Base-by-base conservation (phyloP, 1,140 invertebrate genomes). In the Drosophila fuyamai region DNA sequence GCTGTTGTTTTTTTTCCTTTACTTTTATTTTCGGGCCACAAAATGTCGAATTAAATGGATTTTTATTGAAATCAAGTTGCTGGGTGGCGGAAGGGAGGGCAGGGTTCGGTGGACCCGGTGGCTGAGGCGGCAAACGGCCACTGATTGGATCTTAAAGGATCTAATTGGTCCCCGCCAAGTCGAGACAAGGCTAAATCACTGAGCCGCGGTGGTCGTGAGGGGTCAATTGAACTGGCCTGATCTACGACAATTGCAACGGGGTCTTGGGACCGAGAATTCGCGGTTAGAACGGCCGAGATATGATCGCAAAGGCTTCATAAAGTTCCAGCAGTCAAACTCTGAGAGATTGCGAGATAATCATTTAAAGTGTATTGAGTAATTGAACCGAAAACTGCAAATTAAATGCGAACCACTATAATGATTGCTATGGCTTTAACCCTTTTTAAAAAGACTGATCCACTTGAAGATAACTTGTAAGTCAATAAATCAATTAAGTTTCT, bases 41-140 rank as follows among this genome's bases (percentile, higher is more conserved):
- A 72, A 88, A 89, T 89, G 84, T 84, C 84, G 80, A 89, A 84
- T 88, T 89, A 88, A 88, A 88, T 88, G 84, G 80, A 84, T 83
- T 89, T 89, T 89, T 88, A 88, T 88, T 88, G 83, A 88, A 88
- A 88, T 88, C 76, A 80, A 89, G 81, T 71, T 63, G 55, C 61
- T 36, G 27, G 29, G 14, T 8, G 10, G n/a, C n/a, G 38, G 38
- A 32, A 32, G 8, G 8, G 29, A 27, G 38, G 16, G n/a, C 3
- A 16, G 46, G 18, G 56, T 7, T 29, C n/a, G 32, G 48, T 27
- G 36, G 29, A 51, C 70, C 43, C 47, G 38, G 50, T 51, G 47
- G 43, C 70, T 35, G 54, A 76, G 61, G 73, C 72, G 75, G 59
- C 53, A 61, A 70, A 70, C 57, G 38, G 66, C 46, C 66, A 53